A percentile compares a stretch with the other conserved stretches of the same genome.
phyloP scores from a whole-genome alignment of 1,140 invertebrate species.

The Drosophila serrata region DNA sequence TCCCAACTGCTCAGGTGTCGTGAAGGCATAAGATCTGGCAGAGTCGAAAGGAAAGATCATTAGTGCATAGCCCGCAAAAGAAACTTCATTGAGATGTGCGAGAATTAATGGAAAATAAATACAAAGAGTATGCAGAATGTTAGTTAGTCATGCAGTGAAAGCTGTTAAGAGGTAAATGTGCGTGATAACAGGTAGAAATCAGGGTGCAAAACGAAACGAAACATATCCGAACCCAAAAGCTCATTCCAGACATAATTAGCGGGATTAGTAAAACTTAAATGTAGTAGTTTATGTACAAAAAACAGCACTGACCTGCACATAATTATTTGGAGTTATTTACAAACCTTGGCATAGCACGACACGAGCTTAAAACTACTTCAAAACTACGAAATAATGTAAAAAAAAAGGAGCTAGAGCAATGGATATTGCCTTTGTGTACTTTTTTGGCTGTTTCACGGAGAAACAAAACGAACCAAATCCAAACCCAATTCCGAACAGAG shows the following conservation, averaged over 20 bases:
- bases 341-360: conserved; percentile 67
- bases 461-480: conserved; percentile 14
- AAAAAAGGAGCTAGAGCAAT: not conserved
- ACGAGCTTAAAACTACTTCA: conserved; percentile 49
- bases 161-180: conserved; percentile 41
- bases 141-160: conserved; percentile 63
- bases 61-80: not conserved
- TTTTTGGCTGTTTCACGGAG: conserved; percentile 13
- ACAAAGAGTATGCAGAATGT: conserved; percentile 55
- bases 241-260: conserved; percentile 26
- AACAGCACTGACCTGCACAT: conserved; percentile 65
- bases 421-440: conserved; percentile 1
- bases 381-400: conserved; percentile 47
- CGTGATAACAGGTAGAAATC: conserved; percentile 31
- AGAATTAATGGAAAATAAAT: conserved; percentile 76
- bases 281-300: conserved; percentile 47
- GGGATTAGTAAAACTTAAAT: conserved; percentile 35
- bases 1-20: conserved; percentile 87
- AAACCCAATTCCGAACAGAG: conserved; percentile 24
- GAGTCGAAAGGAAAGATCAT: conserved; percentile 12
- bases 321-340: conserved; percentile 62
- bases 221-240: conserved; percentile 20
- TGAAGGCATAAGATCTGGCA: conserved; percentile 53
- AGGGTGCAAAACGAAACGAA: conserved; percentile 34
- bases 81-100: conserved; percentile 31